Percentiles rank a stretch among this genome's conserved stretches.
These are phyloP conservation scores for Rhagium mordax DNA, from an alignment of 2,888 invertebrate genomes.

Conservation along the genomic window DNA sequence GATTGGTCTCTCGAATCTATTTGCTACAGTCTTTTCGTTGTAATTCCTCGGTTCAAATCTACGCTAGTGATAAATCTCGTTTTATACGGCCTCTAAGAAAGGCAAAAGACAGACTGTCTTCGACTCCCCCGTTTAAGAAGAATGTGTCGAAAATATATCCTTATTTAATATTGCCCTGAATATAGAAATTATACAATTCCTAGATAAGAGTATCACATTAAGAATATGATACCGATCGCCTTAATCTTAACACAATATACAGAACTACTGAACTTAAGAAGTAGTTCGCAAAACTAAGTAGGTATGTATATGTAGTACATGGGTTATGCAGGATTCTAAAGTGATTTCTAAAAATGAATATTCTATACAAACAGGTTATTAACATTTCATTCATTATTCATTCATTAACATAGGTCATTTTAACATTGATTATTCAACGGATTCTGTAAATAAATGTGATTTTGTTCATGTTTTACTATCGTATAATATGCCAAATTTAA, in stretches of 20 bases:
- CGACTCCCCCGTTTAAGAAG: constrained; percentile 20
- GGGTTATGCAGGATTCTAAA: no score
- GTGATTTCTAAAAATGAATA: no score
- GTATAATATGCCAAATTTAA: no score
- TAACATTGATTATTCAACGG: no score
- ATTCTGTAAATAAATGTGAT: no score
- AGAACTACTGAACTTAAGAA: background rate
- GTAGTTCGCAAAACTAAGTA: background rate
- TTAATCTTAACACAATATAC: background rate
- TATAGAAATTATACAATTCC: constrained; percentile 24
- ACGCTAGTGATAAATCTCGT: constrained; percentile 64
- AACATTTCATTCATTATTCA: no score
- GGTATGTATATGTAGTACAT: no score
- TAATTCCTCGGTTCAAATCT: constrained; percentile 66
- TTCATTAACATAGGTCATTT: no score
- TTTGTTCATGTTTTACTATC: no score
- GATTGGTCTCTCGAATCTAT: constrained; percentile 64
- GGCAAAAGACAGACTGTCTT: constrained; percentile 34
- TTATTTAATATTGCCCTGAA: constrained; percentile 26
- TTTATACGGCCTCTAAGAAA: constrained; percentile 59
- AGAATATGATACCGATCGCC: constrained; percentile 7
- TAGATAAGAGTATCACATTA: constrained; percentile 13
- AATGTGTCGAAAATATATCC: constrained; percentile 26
- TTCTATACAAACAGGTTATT: no score
- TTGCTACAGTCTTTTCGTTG: constrained; percentile 62